A percentile compares a stretch with the other conserved stretches of the same genome.
Conservation (phyloP, 2,888 invertebrate genomes). For the Lepidochrysops patricia region DNA sequence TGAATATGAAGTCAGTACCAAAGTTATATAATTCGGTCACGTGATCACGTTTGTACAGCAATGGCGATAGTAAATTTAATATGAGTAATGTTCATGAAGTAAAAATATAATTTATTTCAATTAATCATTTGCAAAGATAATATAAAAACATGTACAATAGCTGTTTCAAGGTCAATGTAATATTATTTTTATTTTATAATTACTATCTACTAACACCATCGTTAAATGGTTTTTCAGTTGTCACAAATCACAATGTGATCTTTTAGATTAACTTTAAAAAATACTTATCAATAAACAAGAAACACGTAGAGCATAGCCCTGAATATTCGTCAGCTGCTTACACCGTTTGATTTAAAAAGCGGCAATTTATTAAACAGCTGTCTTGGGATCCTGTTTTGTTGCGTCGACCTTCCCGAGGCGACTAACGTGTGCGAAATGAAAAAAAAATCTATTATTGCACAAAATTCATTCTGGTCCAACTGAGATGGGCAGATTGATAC, state of each 20-base stretch:
- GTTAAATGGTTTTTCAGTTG: no score
- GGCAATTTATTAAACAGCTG: constrained; percentile 22
- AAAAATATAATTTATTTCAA: not conserved
- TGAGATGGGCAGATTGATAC: not conserved
- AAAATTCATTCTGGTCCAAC: not conserved
- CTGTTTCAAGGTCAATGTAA: not conserved
- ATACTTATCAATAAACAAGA: not conserved
- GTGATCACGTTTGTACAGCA: not conserved
- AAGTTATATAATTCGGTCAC: no score
- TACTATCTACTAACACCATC: no score
- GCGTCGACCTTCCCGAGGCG: constrained; percentile 22
- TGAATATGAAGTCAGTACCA: no score
- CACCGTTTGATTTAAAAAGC: constrained; percentile 25
- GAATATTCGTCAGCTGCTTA: constrained; percentile 31
- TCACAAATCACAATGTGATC: no score
- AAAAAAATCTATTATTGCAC: constrained; percentile 16
- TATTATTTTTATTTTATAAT: not conserved
- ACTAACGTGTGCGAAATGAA: constrained; percentile 1
- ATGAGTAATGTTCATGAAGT: not conserved
- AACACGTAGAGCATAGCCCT: constrained; percentile 4
- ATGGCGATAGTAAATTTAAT: not conserved
- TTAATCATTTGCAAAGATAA: no score
- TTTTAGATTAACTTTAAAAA: no score
- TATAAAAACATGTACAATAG: not conserved
- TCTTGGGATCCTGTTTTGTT: constrained; percentile 20